Conservation (phyloP, 2,888 invertebrate species). For the Metacarcinus magister region DNA sequence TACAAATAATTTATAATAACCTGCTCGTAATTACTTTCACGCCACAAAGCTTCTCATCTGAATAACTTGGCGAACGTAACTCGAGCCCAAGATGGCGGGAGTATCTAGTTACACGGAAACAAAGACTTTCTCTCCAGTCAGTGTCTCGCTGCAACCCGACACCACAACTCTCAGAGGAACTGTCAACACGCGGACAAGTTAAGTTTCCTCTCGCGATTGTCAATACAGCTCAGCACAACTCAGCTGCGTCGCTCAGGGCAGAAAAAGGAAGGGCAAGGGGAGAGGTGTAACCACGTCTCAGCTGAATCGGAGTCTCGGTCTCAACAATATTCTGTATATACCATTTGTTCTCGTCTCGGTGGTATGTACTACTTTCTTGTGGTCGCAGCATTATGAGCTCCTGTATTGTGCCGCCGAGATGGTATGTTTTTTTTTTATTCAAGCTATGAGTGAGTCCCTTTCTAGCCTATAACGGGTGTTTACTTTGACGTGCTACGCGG, state of each 20-base stretch:
- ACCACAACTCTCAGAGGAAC: background rate
- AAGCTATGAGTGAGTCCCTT: background rate
- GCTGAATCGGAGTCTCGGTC: background rate
- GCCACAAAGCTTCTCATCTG: background rate
- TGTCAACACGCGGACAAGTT: background rate
- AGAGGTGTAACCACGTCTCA: background rate
- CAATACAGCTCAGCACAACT: slow-evolving; percentile 10
- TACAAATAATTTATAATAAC: background rate
- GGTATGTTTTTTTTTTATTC: background rate
- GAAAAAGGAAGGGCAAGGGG: background rate
- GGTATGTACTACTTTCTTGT: background rate
- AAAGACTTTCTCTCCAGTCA: background rate
- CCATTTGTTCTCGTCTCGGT: background rate
- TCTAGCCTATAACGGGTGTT: background rate
- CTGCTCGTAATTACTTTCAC: background rate
- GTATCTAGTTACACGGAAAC: background rate
- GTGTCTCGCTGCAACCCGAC: slow-evolving; percentile 10
- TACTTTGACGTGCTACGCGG: background rate
- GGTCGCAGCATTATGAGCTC: background rate
- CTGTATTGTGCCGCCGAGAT: background rate
- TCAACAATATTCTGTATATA: background rate
- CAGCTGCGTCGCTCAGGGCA: background rate
- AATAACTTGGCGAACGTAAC: background rate
- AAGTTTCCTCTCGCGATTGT: background rate
- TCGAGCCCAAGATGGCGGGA: background rate